Conservation (phyloP, 2,797 vertebrate species). For the Astyanax mexicanus region DNA sequence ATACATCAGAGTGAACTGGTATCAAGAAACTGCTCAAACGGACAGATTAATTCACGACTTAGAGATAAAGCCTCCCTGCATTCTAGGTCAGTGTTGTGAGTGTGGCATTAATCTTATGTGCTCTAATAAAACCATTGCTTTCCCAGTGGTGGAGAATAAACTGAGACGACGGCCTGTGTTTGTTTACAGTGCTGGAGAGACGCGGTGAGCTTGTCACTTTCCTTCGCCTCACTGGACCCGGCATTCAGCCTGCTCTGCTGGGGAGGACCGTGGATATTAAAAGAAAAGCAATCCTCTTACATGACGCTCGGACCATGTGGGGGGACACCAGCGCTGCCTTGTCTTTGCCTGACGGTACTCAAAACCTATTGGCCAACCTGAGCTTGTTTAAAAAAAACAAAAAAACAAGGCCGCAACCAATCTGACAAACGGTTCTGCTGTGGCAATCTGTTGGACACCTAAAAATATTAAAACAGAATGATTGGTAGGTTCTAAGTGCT, state of each 20-base stretch:
- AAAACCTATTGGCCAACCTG: not conserved
- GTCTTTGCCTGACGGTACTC: not conserved
- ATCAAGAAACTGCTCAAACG: not conserved
- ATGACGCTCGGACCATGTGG: conserved; percentile 33
- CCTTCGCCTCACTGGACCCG: conserved; percentile 12
- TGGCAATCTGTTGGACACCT: not conserved
- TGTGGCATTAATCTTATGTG: not conserved
- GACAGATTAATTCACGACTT: not conserved
- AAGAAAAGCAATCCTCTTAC: conserved; percentile 89
- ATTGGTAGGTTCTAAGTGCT: not conserved
- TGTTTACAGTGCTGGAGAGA: not conserved
- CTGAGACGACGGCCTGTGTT: not conserved
- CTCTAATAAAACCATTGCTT: not conserved
- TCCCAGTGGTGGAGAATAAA: conserved; percentile 1
- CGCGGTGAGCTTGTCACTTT: conserved; percentile 36
- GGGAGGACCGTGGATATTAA: conserved; percentile 77
- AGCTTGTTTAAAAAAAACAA: not conserved
- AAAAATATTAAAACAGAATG: not conserved
- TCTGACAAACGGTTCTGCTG: no score
- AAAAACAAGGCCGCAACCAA: not conserved
- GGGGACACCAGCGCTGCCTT: conserved; percentile 5
- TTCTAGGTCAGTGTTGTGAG: not conserved
- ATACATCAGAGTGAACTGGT: not conserved
- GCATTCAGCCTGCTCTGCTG: conserved; percentile 10
- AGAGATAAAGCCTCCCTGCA: conserved; percentile 12